Evolutionary conservation across 2,797 vertebrate genomes (phyloP).

Genomic region (Ctenosaura bakeri): DNA sequence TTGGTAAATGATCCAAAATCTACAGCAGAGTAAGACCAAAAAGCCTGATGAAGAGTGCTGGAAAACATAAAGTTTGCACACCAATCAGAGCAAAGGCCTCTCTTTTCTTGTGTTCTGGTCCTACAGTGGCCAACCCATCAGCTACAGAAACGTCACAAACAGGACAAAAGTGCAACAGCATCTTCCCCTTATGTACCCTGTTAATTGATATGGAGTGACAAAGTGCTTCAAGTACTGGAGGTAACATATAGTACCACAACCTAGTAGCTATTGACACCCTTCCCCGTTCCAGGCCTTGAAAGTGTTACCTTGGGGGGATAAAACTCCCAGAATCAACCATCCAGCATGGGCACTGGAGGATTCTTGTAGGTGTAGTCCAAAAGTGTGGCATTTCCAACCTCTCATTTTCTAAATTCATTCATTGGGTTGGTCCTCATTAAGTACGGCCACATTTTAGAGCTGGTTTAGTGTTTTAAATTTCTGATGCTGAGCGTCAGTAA

Average conservation of each 20-base stretch:
- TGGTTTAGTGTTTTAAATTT: background rate
- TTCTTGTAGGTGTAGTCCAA: too few relatives aligned
- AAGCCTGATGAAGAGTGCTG: background rate
- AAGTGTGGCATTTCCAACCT: too few relatives aligned
- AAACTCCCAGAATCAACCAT: too few relatives aligned
- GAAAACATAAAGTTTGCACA: background rate
- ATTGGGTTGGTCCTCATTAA: background rate
- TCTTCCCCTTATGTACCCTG: background rate
- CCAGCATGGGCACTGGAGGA: too few relatives aligned
- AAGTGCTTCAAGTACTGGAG: background rate
- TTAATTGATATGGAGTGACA: background rate
- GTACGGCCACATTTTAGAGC: background rate
- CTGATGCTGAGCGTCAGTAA: background rate
- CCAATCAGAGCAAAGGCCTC: background rate
- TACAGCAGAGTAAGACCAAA: background rate
- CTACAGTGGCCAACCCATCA: background rate
- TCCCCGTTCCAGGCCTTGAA: too few relatives aligned
- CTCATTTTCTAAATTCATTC: background rate
- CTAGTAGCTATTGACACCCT: background rate
- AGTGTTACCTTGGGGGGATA: too few relatives aligned
- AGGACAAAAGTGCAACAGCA: background rate
- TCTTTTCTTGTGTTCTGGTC: background rate
- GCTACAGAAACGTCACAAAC: background rate
- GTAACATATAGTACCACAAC: background rate
- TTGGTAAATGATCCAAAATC: too few relatives aligned